A percentile compares a stretch with the other conserved stretches of the same genome.
These are phyloP conservation scores for Nymphalis urticae DNA, from an alignment of 2,888 invertebrate species.

Conservation along the genomic window DNA sequence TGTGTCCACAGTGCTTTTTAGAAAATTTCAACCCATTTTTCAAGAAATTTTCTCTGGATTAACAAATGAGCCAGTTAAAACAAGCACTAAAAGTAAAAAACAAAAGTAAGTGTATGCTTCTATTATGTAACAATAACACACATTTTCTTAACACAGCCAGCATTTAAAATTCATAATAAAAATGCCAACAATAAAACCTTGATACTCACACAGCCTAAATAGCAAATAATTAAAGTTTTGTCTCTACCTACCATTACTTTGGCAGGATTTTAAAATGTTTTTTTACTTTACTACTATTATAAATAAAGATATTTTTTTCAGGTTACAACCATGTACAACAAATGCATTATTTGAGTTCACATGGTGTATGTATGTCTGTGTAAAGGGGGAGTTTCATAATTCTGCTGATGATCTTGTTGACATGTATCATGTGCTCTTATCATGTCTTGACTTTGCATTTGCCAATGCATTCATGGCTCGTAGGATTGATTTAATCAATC, in stretches of 20 bases:
- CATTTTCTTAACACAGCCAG: too few relatives aligned
- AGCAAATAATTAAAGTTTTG: too few relatives aligned
- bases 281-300: not conserved
- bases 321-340: constrained; percentile 88
- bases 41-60: constrained; percentile 91
- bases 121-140: too few relatives aligned
- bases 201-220: not conserved
- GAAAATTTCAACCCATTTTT: constrained; percentile 94
- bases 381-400: constrained; percentile 92
- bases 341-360: constrained; percentile 94
- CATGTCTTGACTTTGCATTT: constrained; percentile 95
- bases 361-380: constrained; percentile 95
- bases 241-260: not conserved
- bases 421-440: constrained; percentile 94
- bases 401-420: constrained; percentile 96
- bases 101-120: constrained; percentile 59
- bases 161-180: too few relatives aligned
- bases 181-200: too few relatives aligned
- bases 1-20: constrained; percentile 96
- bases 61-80: constrained; percentile 77
- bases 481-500: constrained; percentile 92
- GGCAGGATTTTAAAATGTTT: not conserved
- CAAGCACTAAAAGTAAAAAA: constrained; percentile 81
- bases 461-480: constrained; percentile 91
- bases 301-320: constrained; percentile 48